Conservation (phyloP, 2,797 vertebrate species). For the Lerista edwardsae region DNA sequence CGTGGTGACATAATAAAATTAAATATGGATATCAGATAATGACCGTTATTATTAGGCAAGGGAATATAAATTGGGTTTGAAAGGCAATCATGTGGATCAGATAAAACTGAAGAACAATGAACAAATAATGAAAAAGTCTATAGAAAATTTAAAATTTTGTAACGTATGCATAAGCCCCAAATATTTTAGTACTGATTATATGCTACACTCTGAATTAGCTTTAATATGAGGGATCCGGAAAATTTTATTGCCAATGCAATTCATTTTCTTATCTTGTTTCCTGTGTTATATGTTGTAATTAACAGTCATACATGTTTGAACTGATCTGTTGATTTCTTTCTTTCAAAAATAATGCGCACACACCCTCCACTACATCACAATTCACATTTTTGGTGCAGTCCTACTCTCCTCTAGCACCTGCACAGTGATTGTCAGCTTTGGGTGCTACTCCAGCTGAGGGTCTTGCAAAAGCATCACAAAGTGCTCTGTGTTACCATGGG, state of each 20-base stretch:
- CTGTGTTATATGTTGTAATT: background rate
- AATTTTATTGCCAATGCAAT: background rate
- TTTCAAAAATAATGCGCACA: background rate
- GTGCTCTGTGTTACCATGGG: too few relatives aligned
- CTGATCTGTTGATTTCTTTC: background rate
- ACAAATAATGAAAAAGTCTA: conserved; percentile 44
- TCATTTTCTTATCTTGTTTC: background rate
- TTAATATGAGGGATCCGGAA: accelerated
- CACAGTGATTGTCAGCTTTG: too few relatives aligned
- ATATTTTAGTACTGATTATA: conserved; percentile 27
- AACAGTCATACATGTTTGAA: background rate
- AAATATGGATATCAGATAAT: conserved; percentile 76
- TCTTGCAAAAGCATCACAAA: too few relatives aligned
- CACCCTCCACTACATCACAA: background rate
- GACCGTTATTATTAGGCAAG: conserved; percentile 71
- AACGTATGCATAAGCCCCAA: conserved; percentile 24
- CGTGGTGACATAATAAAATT: conserved; percentile 72
- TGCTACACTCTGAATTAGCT: accelerated
- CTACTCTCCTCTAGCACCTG: too few relatives aligned
- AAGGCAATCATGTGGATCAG: conserved; percentile 60
- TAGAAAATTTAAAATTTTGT: conserved; percentile 38
- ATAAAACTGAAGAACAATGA: conserved; percentile 35
- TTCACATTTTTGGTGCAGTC: too few relatives aligned
- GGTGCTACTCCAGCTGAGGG: too few relatives aligned
- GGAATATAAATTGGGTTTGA: conserved; percentile 64